Evolutionary conservation across 2,888 invertebrate genomes (phyloP), one percentile per base, ranked within the genome.

Genomic region (Linyphia triangularis): DNA sequence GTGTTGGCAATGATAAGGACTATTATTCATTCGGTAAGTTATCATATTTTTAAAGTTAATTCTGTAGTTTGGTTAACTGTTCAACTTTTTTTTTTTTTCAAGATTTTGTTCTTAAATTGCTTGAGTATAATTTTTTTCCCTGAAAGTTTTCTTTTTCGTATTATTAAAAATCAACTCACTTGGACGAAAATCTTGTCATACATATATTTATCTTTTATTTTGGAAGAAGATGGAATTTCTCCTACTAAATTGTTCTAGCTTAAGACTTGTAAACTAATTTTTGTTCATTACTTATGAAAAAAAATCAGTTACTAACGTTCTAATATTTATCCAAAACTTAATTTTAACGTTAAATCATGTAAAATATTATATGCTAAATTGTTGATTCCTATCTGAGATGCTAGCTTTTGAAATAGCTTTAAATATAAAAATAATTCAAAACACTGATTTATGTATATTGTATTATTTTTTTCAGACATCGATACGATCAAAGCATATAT

Each of bases 1-100:
- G 93, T 99, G 33, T 94, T 99, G 84, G 95, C 95, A 0, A 96
- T 98, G 95, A 96, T 97, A 43, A 94, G 98, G 40, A 95, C 95
- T 5, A 94, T 97, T 91, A 95, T 96, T 63, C 95, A 95, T 91
- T 93, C 94, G 92, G 94, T 94, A 91, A 91, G 92, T 91, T 90
- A 6, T 51, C 22, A n/a, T n/a, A n/a, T n/a, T n/a, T n/a, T n/a
- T n/a, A n/a, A n/a, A n/a, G n/a, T n/a, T n/a, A n/a, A n/a, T n/a
- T n/a, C n/a, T n/a, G n/a, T n/a, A n/a, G n/a, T n/a, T n/a, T n/a
- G n/a, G n/a, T n/a, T n/a, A n/a, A n/a, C n/a, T n/a, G n/a, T n/a
- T n/a, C n/a, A n/a, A n/a, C n/a, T n/a, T n/a, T n/a, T n/a, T n/a
- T n/a, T n/a, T n/a, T n/a, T n/a, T n/a, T n/a, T n/a, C n/a, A n/a